Base-by-base conservation (phyloP, 1,140 invertebrate species). In the Melitaea cinxia region DNA sequence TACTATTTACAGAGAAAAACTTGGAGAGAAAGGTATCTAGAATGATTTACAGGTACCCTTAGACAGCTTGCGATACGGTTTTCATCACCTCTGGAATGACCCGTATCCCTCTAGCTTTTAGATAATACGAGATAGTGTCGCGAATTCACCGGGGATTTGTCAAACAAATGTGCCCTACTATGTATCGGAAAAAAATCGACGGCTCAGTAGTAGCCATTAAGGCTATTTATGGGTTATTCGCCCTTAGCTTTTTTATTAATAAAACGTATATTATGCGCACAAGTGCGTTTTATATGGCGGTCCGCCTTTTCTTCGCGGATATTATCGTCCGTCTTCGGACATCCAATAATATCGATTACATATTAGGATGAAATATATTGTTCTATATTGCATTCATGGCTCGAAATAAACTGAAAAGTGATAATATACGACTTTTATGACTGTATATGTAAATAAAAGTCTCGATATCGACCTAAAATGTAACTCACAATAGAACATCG, bases 251-350 rank as follows among this genome's bases (percentile, higher is more conserved):
- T 88, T 91, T 91, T 91, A 91, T 91, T 91, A 91, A 89, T 91
- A 91, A 91, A 91, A 89, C 85, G 85, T 88, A 89, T 88, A 89
- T 89, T 89, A 88, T 88, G 85, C 85, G 85, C 88, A 72, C 88
- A 89, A 91, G 88, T 91, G 88, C 82, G 86, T 89, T 91, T 91
- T 91, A 90, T 88, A 80, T 78, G 77, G 73, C 57, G 72, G 72
- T 80, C 79, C 78, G 77, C 75, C 72, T 77, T 73, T 80, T 83
- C 77, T 80, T 78, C 76, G 80, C 70, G 83, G 79, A 87, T 80
- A 89, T 90, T 90, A 89, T 80, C 86, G 88, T 87, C 83, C 84
- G 67, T 89, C 88, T 91, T 88, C 78, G 85, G 84, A 85, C 86
- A 88, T 89, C 78, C 66, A 82, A 83, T 80, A 75, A 68, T 85